Percentiles rank a stretch among this genome's conserved stretches.
phyloP scores from a whole-genome alignment of 2,888 invertebrate genomes.

The Noctua fimbriata region DNA sequence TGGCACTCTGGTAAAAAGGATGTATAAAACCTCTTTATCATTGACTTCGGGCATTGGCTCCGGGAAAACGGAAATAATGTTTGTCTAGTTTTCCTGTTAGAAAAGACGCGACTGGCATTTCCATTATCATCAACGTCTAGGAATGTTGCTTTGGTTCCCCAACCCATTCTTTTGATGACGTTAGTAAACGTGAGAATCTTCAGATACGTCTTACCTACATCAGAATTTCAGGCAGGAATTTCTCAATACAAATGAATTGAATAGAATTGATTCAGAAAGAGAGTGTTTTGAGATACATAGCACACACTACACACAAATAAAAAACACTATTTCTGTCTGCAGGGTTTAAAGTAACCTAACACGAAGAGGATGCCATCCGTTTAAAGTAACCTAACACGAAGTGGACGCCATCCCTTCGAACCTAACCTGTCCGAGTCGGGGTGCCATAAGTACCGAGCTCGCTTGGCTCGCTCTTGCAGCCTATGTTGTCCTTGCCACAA shows the following conservation, averaged over 20 bases:
- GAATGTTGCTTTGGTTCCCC: slow-evolving; percentile 18
- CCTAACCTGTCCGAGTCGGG: too few species aligned
- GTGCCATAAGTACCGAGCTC: too few species aligned
- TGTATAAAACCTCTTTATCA: slow-evolving; percentile 13
- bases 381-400: too few species aligned
- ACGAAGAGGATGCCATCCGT: too few species aligned
- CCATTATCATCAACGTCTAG: neutral
- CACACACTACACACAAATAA: neutral
- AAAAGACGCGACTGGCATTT: slow-evolving; percentile 33
- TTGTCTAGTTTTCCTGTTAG: slow-evolving; percentile 38
- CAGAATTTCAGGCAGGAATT: neutral
- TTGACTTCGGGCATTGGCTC: slow-evolving; percentile 36
- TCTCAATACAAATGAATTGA: neutral
- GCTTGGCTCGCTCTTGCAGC: too few species aligned
- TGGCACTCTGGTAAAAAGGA: too few species aligned
- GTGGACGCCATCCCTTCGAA: too few species aligned
- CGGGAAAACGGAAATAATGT: slow-evolving; percentile 47
- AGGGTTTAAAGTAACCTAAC: too few species aligned
- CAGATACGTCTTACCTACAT: neutral
- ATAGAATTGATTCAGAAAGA: neutral
- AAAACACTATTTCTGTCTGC: too few species aligned
- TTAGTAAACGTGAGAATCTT: neutral
- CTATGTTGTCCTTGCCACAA: too few species aligned
- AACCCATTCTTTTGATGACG: slow-evolving; percentile 7
- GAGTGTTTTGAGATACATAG: neutral